These are phyloP conservation scores for Drosophila subsilvestris DNA, from an alignment of 2,888 invertebrate genomes.

Conservation along the genomic window DNA sequence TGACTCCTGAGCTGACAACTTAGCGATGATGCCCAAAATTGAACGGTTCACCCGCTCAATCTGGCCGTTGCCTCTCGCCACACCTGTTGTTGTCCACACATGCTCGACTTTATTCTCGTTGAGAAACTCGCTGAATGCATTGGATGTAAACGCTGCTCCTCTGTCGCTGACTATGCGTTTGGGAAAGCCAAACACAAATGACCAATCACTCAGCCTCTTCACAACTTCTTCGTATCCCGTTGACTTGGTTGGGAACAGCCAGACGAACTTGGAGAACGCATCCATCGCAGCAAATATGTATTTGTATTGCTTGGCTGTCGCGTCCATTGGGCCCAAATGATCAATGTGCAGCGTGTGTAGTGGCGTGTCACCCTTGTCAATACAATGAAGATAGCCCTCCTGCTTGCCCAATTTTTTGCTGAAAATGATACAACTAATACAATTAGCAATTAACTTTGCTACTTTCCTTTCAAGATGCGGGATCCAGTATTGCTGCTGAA, in stretches of 20 bases:
- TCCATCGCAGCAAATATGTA: slow-evolving; percentile 5
- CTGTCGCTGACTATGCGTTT: slow-evolving; percentile 17
- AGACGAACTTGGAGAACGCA: slow-evolving; percentile 10
- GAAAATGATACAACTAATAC: neutral
- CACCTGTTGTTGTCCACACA: slow-evolving; percentile 21
- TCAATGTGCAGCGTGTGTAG: slow-evolving; percentile 9
- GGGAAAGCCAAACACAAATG: slow-evolving; percentile 3
- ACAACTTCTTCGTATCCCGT: slow-evolving; percentile 3
- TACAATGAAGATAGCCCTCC: neutral
- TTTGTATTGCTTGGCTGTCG: slow-evolving; percentile 4
- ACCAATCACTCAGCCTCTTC: slow-evolving; percentile 9
- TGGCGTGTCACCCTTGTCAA: slow-evolving; percentile 50
- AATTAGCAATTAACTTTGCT: neutral
- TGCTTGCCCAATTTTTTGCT: slow-evolving; percentile 2
- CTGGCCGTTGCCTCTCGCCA: slow-evolving; percentile 20
- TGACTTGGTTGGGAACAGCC: slow-evolving; percentile 7
- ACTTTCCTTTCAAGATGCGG: neutral
- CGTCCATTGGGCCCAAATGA: too few species aligned
- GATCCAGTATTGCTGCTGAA: too few species aligned
- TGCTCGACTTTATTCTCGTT: neutral
- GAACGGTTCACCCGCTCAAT: slow-evolving; percentile 21
- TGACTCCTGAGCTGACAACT: neutral
- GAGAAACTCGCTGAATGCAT: slow-evolving; percentile 1
- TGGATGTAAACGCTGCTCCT: slow-evolving; percentile 20
- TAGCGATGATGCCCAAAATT: slow-evolving; percentile 12